Conservation (phyloP, 1,140 invertebrate species). For the Drosophila teissieri region DNA sequence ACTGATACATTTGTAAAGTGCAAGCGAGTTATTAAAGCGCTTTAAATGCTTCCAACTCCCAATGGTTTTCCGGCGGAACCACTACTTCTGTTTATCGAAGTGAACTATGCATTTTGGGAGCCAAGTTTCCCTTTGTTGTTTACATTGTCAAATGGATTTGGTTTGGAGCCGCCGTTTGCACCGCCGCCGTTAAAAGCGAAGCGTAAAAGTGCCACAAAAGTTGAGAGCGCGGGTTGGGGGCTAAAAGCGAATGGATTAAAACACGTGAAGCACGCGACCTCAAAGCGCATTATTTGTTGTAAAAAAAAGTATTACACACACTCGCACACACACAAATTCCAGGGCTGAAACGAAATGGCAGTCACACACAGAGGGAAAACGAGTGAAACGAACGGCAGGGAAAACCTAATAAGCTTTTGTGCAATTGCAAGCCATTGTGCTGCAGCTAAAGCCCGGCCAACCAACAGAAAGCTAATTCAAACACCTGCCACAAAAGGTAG, state of each 20-base stretch:
- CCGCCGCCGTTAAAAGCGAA: constrained; percentile 33
- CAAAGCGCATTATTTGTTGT: constrained; percentile 73
- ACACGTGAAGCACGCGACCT: constrained; percentile 61
- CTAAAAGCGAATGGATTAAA: constrained; percentile 55
- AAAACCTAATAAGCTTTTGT: constrained; percentile 80
- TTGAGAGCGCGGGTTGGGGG: background rate
- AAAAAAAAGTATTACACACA: constrained; percentile 59
- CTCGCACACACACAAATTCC: constrained; percentile 8
- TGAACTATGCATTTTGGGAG: constrained; percentile 38
- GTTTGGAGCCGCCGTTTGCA: constrained; percentile 33
- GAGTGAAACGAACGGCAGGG: constrained; percentile 7
- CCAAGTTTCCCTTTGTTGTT: constrained; percentile 44
- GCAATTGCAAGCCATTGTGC: constrained; percentile 69
- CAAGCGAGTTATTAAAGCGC: background rate
- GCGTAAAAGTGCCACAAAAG: constrained; percentile 41
- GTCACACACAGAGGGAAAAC: constrained; percentile 29
- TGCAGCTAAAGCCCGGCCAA: constrained; percentile 58
- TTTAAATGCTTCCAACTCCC: constrained; percentile 6
- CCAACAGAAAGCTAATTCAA: constrained; percentile 78
- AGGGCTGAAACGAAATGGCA: constrained; percentile 33
- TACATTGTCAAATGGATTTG: constrained; percentile 52
- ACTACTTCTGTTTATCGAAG: constrained; percentile 40
- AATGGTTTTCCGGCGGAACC: constrained; percentile 22
- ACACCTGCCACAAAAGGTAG: constrained; percentile 75
- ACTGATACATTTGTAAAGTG: background rate